Percentiles rank a stretch among this genome's conserved stretches.
Evolutionary conservation across 2,888 invertebrate genomes (phyloP).

Genomic region (Pachliopta kotzebuea): DNA sequence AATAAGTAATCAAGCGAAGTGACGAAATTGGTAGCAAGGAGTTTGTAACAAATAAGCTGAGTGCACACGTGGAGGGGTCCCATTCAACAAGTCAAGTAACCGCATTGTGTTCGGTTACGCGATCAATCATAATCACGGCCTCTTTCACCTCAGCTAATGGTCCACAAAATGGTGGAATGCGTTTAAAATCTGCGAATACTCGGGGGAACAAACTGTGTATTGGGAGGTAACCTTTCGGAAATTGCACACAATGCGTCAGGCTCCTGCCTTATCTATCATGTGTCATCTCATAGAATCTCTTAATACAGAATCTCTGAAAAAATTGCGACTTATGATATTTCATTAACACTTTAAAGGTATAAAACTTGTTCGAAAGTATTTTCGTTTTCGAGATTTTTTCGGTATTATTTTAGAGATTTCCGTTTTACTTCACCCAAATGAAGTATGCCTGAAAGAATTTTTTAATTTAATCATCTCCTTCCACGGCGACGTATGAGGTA

Average conservation of each 20-base stretch:
- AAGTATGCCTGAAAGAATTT: slow-evolving; percentile 52
- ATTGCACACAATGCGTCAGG: slow-evolving; percentile 62
- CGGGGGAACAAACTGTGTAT: slow-evolving; percentile 52
- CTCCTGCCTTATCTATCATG: slow-evolving; percentile 69
- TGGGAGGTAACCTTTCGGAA: slow-evolving; percentile 76
- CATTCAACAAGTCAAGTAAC: slow-evolving; percentile 72
- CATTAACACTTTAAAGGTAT: background rate
- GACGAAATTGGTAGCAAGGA: slow-evolving; percentile 37
- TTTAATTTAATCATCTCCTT: slow-evolving; percentile 57
- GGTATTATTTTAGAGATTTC: background rate
- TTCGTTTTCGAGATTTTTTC: background rate
- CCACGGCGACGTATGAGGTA: slow-evolving; percentile 37
- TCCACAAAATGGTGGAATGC: slow-evolving; percentile 74
- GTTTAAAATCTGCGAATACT: slow-evolving; percentile 75
- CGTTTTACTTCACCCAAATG: background rate
- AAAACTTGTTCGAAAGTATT: background rate
- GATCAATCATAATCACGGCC: slow-evolving; percentile 79
- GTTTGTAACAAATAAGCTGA: slow-evolving; percentile 58
- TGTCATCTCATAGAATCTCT: slow-evolving; percentile 42
- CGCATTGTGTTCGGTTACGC: slow-evolving; percentile 58
- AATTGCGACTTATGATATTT: background rate
- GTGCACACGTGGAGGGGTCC: slow-evolving; percentile 63
- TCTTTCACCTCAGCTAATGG: slow-evolving; percentile 79
- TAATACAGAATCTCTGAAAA: slow-evolving; percentile 15
- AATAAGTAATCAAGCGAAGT: slow-evolving; percentile 41